Base-by-base conservation (phyloP, 2,113 vertebrate genomes). In the Dryoscopus gambensis region DNA sequence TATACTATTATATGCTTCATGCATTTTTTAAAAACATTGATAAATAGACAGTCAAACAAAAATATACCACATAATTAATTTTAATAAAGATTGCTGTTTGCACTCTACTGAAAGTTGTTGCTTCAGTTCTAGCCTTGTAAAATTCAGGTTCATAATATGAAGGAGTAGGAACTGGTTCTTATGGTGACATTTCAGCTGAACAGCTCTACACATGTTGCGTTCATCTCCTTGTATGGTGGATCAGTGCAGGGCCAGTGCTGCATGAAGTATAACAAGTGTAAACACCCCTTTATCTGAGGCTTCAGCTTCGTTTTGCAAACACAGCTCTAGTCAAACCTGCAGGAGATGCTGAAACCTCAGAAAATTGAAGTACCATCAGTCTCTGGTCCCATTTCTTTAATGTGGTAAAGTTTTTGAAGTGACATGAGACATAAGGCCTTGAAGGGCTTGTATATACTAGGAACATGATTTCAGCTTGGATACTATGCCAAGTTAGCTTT, bases 141-240 rank as follows among this genome's bases (percentile, higher is more conserved):
- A 84, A 52, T 68, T 89, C 75, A 75, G 16, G 11, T 57, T 65
- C 30, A 22, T 86, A 74, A 67, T 57, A n/a, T 59, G 55, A 84
- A 63, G 24, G 10, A 31, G 7, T 25, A 50, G 28, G 39, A 83
- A 40, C 6, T 24, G 33, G 46, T 60, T 73, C 10, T 62, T 76
- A 15, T 17, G 1, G 1, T 46, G 44, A 52, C 13, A 28, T 56
- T 89, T 77, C 37, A 59, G 39, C 60, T 2, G 1, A 84, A 25
- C 17, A 30, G 5, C 22, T 56, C 22, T 44, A 15, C 15, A 22
- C 0, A 0, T 50, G 22, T 52, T 35, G 19, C 1, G 7, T 12
- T 55, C 25, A 28, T 53, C n/a, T 79, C 33, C 46, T 39, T 18
- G 15, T 40, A 50, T 0, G 1, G 24, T 71, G 33, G 13, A 57